These are phyloP conservation scores for Acanthochromis polyacanthus DNA, from an alignment of 2,113 vertebrate genomes.

Conservation along the genomic window DNA sequence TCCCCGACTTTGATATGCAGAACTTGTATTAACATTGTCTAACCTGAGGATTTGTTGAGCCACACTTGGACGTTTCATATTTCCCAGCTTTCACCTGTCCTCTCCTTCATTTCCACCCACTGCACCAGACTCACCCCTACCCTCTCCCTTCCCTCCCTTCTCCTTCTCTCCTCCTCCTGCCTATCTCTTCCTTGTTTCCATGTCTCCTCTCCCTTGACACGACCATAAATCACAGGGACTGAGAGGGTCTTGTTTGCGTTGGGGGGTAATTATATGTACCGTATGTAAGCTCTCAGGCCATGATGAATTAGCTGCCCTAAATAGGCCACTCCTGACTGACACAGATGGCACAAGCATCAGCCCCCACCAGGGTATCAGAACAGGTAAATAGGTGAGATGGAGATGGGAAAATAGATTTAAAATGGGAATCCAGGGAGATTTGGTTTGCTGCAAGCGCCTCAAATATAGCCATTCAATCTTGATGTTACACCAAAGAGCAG, in stretches of 20 bases:
- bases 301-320: slow-evolving; percentile 84
- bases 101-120: slow-evolving; percentile 31
- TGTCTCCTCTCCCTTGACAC: slow-evolving; percentile 66
- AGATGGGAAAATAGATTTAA: slow-evolving; percentile 12
- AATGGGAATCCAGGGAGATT: background rate
- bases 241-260: slow-evolving; percentile 79
- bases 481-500: background rate
- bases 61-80: slow-evolving; percentile 13
- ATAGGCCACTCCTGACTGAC: slow-evolving; percentile 83
- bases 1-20: slow-evolving; percentile 45
- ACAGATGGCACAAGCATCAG: slow-evolving; percentile 69
- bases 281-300: slow-evolving; percentile 79
- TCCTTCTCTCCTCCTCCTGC: slow-evolving; percentile 11
- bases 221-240: slow-evolving; percentile 80
- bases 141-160: background rate
- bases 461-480: background rate
- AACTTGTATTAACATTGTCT: slow-evolving; percentile 39
- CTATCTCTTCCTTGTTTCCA: slow-evolving; percentile 48
- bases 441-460: background rate
- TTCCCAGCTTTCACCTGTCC: slow-evolving; percentile 39
- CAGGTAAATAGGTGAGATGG: slow-evolving; percentile 39
- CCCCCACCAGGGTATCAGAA: slow-evolving; percentile 42
- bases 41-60: slow-evolving; percentile 32
- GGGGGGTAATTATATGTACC: slow-evolving; percentile 79
- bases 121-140: slow-evolving; percentile 19